Evolutionary conservation across 2,888 invertebrate genomes (phyloP).

Genomic region (Bruchidius siliquastri): DNA sequence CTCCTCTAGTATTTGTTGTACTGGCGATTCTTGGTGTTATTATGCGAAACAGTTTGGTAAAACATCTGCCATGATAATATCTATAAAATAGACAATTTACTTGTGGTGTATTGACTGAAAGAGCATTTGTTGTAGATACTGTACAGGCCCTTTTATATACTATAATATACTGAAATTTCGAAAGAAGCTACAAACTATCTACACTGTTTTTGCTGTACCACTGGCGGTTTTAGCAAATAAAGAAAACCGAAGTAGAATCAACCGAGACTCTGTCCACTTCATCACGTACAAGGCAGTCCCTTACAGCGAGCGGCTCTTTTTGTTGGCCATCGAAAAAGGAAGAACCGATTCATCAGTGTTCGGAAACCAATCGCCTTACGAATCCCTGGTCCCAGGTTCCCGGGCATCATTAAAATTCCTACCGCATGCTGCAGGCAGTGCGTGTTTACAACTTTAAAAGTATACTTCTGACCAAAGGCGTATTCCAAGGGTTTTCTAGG

Average conservation of each 20-base stretch:
- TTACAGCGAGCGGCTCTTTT: neutral
- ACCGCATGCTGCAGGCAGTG: neutral
- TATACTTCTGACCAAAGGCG: neutral
- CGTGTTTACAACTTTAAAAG: neutral
- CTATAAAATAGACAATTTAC: too few species aligned
- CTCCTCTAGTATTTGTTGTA: too few species aligned
- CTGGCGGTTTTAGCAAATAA: neutral
- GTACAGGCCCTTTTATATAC: too few species aligned
- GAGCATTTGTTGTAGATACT: too few species aligned
- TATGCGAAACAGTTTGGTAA: too few species aligned
- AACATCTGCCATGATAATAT: too few species aligned
- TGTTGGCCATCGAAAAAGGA: neutral
- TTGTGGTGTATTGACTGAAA: too few species aligned
- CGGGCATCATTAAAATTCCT: neutral
- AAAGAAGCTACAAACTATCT: too few species aligned
- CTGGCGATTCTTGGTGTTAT: too few species aligned
- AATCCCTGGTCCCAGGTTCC: neutral
- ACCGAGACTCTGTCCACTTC: neutral
- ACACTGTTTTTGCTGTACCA: too few species aligned
- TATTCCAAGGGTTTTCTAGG: neutral
- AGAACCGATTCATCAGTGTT: neutral
- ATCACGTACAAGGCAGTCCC: neutral
- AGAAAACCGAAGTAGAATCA: neutral
- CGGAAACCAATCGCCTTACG: neutral
- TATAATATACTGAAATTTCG: too few species aligned